A percentile compares a stretch with the other conserved stretches of the same genome.
phyloP scores from a whole-genome alignment of 2,888 invertebrate species.

The Dynastes hyllus region DNA sequence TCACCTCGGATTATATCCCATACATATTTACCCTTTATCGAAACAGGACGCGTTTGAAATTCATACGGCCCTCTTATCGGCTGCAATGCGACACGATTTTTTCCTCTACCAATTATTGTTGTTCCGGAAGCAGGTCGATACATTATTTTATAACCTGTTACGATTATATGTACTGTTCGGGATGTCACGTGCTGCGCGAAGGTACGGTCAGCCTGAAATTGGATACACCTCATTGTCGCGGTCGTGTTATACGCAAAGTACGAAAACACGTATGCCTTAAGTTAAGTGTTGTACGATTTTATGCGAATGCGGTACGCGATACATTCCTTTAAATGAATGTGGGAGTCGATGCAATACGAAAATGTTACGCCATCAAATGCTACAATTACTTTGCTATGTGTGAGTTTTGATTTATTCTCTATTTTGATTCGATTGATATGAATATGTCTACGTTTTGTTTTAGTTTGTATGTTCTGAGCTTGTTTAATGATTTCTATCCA shows the following conservation, averaged over 20 bases:
- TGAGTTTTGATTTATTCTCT: slow-evolving; percentile 17
- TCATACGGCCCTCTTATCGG: slow-evolving; percentile 41
- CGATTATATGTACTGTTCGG: slow-evolving; percentile 31
- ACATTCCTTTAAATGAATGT: slow-evolving; percentile 21
- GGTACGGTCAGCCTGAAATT: slow-evolving; percentile 7
- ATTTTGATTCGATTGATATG: not conserved
- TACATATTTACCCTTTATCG: slow-evolving; percentile 30
- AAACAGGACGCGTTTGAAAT: slow-evolving; percentile 47
- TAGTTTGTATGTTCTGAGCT: not conserved
- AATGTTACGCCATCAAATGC: slow-evolving; percentile 39
- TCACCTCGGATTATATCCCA: not conserved
- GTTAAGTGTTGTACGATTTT: slow-evolving; percentile 18
- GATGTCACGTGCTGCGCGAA: slow-evolving; percentile 18
- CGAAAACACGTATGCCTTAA: not conserved
- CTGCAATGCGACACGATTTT: slow-evolving; percentile 31
- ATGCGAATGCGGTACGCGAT: slow-evolving; percentile 4
- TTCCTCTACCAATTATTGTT: slow-evolving; percentile 27
- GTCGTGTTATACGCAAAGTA: slow-evolving; percentile 3
- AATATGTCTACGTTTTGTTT: not conserved
- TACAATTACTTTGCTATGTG: slow-evolving; percentile 32
- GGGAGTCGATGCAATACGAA: slow-evolving; percentile 29
- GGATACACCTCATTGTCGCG: not conserved
- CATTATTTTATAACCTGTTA: slow-evolving; percentile 47
- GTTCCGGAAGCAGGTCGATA: slow-evolving; percentile 46
- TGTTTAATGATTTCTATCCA: too few species aligned